phyloP scores from a whole-genome alignment of 2,797 vertebrate genomes.

The Ctenosaura bakeri region DNA sequence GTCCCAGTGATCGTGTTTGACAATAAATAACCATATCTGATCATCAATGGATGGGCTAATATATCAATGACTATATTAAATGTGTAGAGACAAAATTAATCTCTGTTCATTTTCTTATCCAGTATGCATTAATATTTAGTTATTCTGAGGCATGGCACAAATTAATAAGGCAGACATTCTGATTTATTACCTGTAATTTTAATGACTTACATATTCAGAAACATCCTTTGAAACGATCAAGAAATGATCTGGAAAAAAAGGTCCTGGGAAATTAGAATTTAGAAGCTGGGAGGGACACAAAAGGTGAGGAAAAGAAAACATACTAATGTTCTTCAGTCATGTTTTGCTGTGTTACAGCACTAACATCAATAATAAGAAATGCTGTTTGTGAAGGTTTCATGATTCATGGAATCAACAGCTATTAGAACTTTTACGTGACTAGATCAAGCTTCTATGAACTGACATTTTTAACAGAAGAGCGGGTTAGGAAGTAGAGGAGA shows the following conservation, averaged over 20 bases:
- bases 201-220: conserved; percentile 39
- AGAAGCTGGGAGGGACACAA: neutral
- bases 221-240: neutral
- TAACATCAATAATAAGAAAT: neutral
- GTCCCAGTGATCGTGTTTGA: neutral
- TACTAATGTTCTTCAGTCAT: neutral
- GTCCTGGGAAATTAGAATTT: conserved; percentile 37
- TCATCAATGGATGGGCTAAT: neutral
- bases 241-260: neutral
- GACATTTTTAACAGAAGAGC: neutral
- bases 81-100: neutral
- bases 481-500: neutral
- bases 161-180: conserved; percentile 53
- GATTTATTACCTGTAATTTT: conserved; percentile 48
- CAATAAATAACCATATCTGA: neutral
- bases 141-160: conserved; percentile 31
- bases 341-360: neutral
- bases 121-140: conserved; percentile 50
- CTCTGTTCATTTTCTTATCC: conserved; percentile 43
- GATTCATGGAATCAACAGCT: neutral
- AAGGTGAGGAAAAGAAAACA: neutral
- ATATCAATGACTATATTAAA: conserved; percentile 16
- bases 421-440: neutral
- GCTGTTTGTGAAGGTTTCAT: neutral
- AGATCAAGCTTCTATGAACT: neutral